Conservation (phyloP, 2,797 vertebrate species). For the Trematomus bernacchii region DNA sequence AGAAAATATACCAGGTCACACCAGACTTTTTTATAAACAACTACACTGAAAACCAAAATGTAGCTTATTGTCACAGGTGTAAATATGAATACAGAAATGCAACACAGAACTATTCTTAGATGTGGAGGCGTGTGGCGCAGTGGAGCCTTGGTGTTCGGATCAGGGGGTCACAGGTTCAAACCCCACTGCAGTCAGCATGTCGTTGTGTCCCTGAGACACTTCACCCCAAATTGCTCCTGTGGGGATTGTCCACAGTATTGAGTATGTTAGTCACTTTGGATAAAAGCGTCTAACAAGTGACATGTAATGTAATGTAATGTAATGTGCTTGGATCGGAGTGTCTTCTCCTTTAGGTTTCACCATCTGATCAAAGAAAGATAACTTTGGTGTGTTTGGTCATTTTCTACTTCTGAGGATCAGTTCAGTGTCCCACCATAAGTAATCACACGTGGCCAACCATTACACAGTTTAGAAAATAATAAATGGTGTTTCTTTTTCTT, state of each 20-base stretch:
- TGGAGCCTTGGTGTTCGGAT: too few relatives aligned
- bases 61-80: conserved; percentile 8
- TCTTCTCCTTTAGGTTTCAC: conserved; percentile 19
- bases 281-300: too few relatives aligned
- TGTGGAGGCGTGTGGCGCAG: too few relatives aligned
- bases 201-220: too few relatives aligned
- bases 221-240: too few relatives aligned
- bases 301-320: too few relatives aligned
- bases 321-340: not conserved
- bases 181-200: too few relatives aligned
- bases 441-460: not conserved
- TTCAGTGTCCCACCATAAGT: conserved; percentile 12
- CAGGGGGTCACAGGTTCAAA: too few relatives aligned
- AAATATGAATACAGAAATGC: conserved; percentile 14
- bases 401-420: conserved; percentile 20
- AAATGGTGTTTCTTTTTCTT: not conserved
- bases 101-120: not conserved
- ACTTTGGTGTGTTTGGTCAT: not conserved
- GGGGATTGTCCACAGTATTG: too few relatives aligned
- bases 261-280: too few relatives aligned
- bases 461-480: conserved; percentile 10
- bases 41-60: not conserved
- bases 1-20: not conserved
- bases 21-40: not conserved
- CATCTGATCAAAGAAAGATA: not conserved